Evolutionary conservation across 2,888 invertebrate genomes (phyloP).

Genomic region (Diaperis boleti): DNA sequence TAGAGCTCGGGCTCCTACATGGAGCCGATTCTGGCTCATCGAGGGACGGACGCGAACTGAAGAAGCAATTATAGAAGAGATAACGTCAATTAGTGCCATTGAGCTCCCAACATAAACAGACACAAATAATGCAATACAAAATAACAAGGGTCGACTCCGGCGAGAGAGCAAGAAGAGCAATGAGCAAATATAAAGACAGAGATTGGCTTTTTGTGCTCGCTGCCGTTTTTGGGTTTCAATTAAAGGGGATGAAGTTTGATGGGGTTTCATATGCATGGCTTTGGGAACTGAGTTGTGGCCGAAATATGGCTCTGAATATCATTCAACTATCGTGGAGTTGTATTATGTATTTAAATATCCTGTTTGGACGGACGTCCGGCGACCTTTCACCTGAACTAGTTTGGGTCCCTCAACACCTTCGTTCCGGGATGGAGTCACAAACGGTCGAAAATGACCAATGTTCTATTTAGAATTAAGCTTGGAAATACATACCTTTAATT

Average conservation of each 20-base stretch:
- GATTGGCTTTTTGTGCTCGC: no score
- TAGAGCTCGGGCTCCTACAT: neutral
- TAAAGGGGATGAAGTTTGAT: constrained; percentile 31
- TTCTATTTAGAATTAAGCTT: no score
- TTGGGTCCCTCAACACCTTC: no score
- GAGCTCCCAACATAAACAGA: constrained; percentile 11
- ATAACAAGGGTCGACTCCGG: constrained; percentile 3
- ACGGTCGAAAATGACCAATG: no score
- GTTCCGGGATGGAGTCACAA: no score
- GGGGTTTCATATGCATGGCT: constrained; percentile 13
- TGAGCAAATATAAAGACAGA: constrained; percentile 1
- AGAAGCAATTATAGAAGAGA: constrained; percentile 22
- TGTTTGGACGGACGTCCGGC: constrained; percentile 21
- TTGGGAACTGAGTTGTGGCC: constrained; percentile 28
- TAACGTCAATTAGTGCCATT: constrained; percentile 20
- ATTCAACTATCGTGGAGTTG: constrained; percentile 31
- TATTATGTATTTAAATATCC: constrained; percentile 38
- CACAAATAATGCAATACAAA: constrained; percentile 20
- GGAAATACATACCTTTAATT: no score
- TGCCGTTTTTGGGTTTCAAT: constrained; percentile 15
- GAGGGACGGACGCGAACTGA: constrained; percentile 9
- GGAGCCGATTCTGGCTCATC: neutral
- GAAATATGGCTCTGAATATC: constrained; percentile 33
- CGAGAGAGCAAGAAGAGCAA: constrained; percentile 15
- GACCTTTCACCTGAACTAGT: no score